phyloP scores from a whole-genome alignment of 2,113 vertebrate genomes.

The Equus przewalskii region DNA sequence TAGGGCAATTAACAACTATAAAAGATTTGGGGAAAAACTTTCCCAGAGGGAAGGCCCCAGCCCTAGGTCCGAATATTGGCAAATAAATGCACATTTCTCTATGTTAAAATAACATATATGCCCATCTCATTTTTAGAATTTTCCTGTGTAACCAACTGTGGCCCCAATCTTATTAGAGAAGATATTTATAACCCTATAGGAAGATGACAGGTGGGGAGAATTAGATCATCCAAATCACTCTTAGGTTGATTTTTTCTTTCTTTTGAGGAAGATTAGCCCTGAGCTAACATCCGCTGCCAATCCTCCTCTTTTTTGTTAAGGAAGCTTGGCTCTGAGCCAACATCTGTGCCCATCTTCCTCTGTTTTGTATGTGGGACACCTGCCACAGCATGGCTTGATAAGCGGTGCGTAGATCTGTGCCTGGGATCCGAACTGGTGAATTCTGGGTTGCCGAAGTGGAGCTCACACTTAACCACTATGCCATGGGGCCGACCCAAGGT shows the following conservation, averaged over 20 bases:
- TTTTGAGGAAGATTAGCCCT: too few relatives aligned
- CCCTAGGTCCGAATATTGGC: neutral
- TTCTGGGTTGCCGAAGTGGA: too few relatives aligned
- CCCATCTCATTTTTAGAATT: neutral
- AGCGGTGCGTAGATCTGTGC: too few relatives aligned
- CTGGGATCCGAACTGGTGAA: too few relatives aligned
- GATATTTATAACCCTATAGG: neutral
- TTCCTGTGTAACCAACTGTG: neutral
- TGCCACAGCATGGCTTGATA: too few relatives aligned
- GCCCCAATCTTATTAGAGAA: neutral
- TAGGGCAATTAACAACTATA: neutral
- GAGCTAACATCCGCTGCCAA: too few relatives aligned
- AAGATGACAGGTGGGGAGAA: neutral
- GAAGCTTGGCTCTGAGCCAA: too few relatives aligned
- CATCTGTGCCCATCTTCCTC: too few relatives aligned
- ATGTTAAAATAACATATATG: neutral
- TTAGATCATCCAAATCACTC: neutral
- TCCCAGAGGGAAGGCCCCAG: neutral
- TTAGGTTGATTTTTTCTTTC: neutral
- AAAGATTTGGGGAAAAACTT: conserved; percentile 39
- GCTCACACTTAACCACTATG: too few relatives aligned
- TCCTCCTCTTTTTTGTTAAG: too few relatives aligned
- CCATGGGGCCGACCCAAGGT: neutral
- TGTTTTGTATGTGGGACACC: too few relatives aligned
- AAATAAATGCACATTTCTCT: neutral